Evolutionary conservation across 2,888 invertebrate genomes (phyloP), one percentile per base, ranked within the genome.

Genomic region (Oscheius sp.): DNA sequence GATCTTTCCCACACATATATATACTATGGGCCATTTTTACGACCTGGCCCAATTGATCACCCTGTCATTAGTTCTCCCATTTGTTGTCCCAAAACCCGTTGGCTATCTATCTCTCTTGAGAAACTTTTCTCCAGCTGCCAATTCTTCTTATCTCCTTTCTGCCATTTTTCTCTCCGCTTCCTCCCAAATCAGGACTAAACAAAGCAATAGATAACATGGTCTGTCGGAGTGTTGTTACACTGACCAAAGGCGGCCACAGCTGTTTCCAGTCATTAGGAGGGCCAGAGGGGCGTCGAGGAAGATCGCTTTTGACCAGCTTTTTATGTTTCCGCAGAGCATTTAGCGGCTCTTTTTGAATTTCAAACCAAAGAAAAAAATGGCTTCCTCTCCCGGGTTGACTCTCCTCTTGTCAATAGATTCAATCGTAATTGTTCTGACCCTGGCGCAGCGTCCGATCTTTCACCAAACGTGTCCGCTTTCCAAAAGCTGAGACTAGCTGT

Each of bases 381-480:
- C 53, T 12, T n/a, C 17, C 53, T 31, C 6, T 15, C 31, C 5
- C 55, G 3, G 2, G 27, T 31, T 8, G 29, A 12, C 27, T 29
- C 31, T 15, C 33, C n/a, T 20, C 20, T 37, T 57, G 57, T 57
- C 57, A 55, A 55, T 55, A 55, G 55, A 55, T 55, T 55, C 55
- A 33, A 55, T 55, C 55, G 55, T 55, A 55, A 55, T 55, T 55
- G 55, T 55, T 55, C 55, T 55, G 55, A 55, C 55, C 55, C 55
- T 55, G 55, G 20, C 55, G 34, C 57, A 39, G 37, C 34, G 15
- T 12, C 37, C 57, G 57, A 34, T 57, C 57, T 57, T 20, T 57
- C 37, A 34, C 57, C 57, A 33, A 27, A 25, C 27, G 23, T 55
- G 17, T 55, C 34, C 20, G n/a, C 20, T 10, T 15, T 33, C 39